Evolutionary conservation across 2,797 vertebrate genomes (phyloP).

Genomic region (Argyrosomus regius): DNA sequence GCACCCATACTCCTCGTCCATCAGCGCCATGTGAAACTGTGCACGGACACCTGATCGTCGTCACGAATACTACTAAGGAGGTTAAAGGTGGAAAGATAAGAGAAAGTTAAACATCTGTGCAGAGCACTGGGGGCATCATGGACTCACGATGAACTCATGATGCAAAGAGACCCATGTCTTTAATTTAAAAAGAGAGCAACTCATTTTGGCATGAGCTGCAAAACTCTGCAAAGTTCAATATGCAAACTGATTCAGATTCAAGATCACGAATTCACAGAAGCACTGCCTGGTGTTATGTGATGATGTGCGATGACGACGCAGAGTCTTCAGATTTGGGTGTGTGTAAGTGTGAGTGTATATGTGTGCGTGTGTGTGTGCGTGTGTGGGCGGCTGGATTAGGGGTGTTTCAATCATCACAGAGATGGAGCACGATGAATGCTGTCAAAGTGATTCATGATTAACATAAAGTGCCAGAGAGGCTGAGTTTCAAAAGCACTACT

Average conservation of each 20-base stretch:
- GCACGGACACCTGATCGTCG: background rate
- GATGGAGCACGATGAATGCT: slow-evolving; percentile 4
- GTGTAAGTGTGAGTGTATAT: slow-evolving; percentile 3
- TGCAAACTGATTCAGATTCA: background rate
- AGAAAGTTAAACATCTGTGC: slow-evolving; percentile 29
- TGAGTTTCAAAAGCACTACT: slow-evolving; percentile 1
- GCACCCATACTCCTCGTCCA: background rate
- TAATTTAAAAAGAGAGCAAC: background rate
- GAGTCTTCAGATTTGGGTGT: slow-evolving; percentile 4
- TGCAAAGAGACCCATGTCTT: background rate
- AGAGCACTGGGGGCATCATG: background rate
- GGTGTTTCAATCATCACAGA: slow-evolving; percentile 37
- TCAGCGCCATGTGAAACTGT: background rate
- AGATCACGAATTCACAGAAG: slow-evolving; percentile 16
- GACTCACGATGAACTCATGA: background rate
- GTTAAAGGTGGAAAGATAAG: slow-evolving; percentile 23
- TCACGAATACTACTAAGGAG: slow-evolving; percentile 31
- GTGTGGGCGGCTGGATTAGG: slow-evolving; percentile 34
- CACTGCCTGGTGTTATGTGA: slow-evolving; percentile 25
- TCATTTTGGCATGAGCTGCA: background rate
- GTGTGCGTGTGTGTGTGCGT: slow-evolving; percentile 6
- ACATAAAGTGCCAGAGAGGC: slow-evolving; percentile 29
- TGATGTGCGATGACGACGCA: slow-evolving; percentile 30
- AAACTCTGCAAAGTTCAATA: background rate
- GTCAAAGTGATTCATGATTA: slow-evolving; percentile 38